A percentile compares a stretch with the other conserved stretches of the same genome.
Conservation (phyloP, 2,888 invertebrate species). For the Argyresthia albistria region DNA sequence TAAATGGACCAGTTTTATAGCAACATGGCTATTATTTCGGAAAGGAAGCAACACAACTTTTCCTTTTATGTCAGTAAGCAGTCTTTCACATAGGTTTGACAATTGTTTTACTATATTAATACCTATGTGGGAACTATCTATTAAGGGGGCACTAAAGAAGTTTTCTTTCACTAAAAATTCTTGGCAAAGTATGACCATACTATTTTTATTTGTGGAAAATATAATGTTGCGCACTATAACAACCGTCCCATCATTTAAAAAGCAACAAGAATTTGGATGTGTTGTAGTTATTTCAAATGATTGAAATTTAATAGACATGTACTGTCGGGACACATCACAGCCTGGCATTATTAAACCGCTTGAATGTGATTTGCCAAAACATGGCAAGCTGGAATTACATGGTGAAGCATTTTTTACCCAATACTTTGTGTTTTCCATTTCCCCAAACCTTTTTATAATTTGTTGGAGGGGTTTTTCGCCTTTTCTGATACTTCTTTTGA, state of each 20-base stretch:
- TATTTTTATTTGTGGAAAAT: constrained; percentile 1
- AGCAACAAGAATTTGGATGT: constrained; percentile 1
- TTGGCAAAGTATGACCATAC: constrained; percentile 7
- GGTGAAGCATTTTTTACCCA: constrained; percentile 3
- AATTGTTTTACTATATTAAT: constrained; percentile 1
- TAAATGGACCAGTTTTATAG: constrained; percentile 7
- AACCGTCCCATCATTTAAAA: constrained; percentile 5
- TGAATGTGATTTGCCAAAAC: not conserved
- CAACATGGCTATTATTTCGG: constrained; percentile 3
- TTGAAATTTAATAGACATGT: constrained; percentile 1
- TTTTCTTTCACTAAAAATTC: constrained; percentile 9
- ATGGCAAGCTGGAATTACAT: not conserved
- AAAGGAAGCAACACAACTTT: not conserved
- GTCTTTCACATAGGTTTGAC: not conserved
- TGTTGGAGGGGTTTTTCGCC: constrained; percentile 29
- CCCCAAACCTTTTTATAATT: constrained; percentile 10
- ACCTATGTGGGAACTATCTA: constrained; percentile 9
- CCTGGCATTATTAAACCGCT: not conserved
- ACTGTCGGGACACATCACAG: not conserved
- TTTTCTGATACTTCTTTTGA: constrained; percentile 24
- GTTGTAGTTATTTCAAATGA: constrained; percentile 7
- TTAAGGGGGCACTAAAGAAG: constrained; percentile 5
- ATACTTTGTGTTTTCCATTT: constrained; percentile 5
- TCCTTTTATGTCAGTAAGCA: not conserved
- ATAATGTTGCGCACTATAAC: constrained; percentile 2